Conservation (phyloP, 2,797 vertebrate species). For the Paratrypauchen microcephalus region DNA sequence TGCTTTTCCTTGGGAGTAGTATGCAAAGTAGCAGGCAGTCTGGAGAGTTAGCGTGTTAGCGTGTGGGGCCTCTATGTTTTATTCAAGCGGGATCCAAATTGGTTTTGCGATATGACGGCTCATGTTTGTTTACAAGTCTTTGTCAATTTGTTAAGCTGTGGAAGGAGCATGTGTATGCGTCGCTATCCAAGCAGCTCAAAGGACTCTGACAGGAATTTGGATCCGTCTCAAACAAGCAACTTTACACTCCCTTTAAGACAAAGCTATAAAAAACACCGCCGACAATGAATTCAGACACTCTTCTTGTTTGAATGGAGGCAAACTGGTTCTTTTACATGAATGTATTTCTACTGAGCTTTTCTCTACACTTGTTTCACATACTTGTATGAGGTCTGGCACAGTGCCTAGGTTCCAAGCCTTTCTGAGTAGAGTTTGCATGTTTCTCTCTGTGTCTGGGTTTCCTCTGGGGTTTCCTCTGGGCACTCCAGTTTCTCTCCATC, state of each 20-base stretch:
- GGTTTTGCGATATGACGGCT: conserved; percentile 54
- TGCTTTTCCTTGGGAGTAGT: conserved; percentile 59
- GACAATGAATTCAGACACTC: background rate
- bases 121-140: conserved; percentile 67
- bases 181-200: conserved; percentile 26
- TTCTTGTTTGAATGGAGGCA: background rate
- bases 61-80: conserved; percentile 55
- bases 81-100: conserved; percentile 58
- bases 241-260: conserved; percentile 13
- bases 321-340: background rate
- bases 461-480: no score
- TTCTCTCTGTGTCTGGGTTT: no score
- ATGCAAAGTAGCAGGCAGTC: conserved; percentile 24
- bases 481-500: no score
- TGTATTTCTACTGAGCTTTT: background rate
- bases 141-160: conserved; percentile 68
- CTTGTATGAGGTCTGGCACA: no score
- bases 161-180: conserved; percentile 54
- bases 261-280: background rate
- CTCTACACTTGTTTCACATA: no score
- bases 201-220: conserved; percentile 40
- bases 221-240: conserved; percentile 31
- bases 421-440: no score
- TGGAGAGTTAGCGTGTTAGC: conserved; percentile 37
- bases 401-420: no score